Conservation (phyloP, 2,888 invertebrate species). For the Carcina quercana region DNA sequence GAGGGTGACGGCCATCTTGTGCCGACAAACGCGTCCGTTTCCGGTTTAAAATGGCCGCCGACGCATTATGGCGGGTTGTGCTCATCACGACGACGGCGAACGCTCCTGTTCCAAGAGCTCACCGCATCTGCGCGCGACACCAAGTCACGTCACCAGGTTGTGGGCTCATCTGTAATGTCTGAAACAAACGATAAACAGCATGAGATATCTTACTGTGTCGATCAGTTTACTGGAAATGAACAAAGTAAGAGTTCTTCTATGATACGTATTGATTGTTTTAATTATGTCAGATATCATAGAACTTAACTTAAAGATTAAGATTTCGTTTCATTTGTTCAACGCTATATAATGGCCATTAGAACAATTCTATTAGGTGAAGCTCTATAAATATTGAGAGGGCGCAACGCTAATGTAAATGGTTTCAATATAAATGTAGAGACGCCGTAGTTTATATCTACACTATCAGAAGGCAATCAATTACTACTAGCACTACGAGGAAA, state of each 20-base stretch:
- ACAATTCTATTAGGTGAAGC: constrained; percentile 14
- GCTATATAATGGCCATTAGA: constrained; percentile 10
- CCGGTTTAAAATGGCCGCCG: constrained; percentile 71
- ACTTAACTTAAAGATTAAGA: not conserved
- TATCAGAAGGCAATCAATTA: constrained; percentile 24
- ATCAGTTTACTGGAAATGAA: too few relatives aligned
- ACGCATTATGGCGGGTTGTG: constrained; percentile 70
- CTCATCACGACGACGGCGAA: constrained; percentile 70
- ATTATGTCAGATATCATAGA: not conserved
- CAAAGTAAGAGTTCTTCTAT: too few relatives aligned
- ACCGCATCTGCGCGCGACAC: constrained; percentile 51
- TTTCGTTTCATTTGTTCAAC: constrained; percentile 1
- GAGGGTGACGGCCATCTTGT: constrained; percentile 65
- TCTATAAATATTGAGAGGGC: constrained; percentile 19
- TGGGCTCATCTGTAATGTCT: constrained; percentile 52
- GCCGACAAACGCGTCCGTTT: constrained; percentile 62
- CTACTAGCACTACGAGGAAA: too few relatives aligned
- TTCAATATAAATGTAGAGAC: constrained; percentile 18
- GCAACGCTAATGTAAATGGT: constrained; percentile 20
- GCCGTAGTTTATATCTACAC: constrained; percentile 19
- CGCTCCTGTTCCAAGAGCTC: constrained; percentile 54
- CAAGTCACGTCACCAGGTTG: constrained; percentile 16
- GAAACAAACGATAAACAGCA: constrained; percentile 32
- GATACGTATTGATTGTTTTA: too few relatives aligned
- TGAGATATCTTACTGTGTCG: not conserved